A percentile compares a stretch with the other conserved stretches of the same genome.
Conservation (phyloP, 2,888 invertebrate species). For the Euzophera pinguis region DNA sequence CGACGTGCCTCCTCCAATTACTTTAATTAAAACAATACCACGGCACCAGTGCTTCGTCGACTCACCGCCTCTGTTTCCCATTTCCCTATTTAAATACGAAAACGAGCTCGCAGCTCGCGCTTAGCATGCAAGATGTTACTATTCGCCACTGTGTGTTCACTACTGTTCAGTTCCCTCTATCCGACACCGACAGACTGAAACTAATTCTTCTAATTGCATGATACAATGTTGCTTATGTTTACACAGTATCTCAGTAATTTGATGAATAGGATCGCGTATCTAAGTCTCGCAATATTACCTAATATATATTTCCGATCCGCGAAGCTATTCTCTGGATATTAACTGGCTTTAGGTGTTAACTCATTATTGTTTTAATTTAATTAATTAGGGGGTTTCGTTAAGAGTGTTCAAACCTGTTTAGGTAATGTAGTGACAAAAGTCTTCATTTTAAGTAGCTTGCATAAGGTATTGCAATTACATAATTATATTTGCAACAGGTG, state of each 20-base stretch:
- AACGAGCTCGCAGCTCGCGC: constrained; percentile 70
- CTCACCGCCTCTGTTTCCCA: constrained; percentile 76
- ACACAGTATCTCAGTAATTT: constrained; percentile 5
- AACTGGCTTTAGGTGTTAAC: background rate
- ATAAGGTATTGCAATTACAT: too few species aligned
- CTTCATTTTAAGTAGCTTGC: too few species aligned
- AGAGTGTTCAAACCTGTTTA: too few species aligned
- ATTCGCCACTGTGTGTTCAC: constrained; percentile 45
- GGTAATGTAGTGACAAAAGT: too few species aligned
- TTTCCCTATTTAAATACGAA: constrained; percentile 79
- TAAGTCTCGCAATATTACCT: constrained; percentile 3
- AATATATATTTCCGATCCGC: background rate
- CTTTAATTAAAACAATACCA: constrained; percentile 80
- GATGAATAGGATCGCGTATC: constrained; percentile 9
- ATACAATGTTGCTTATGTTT: constrained; percentile 6
- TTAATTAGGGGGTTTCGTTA: too few species aligned
- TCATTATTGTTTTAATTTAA: too few species aligned
- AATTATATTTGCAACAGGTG: too few species aligned
- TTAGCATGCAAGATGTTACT: constrained; percentile 72
- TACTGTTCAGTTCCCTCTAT: constrained; percentile 19
- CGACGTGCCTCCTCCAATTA: constrained; percentile 78
- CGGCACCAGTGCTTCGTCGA: constrained; percentile 73
- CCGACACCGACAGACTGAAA: constrained; percentile 30
- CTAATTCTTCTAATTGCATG: constrained; percentile 29
- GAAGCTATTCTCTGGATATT: background rate